Evolutionary conservation across 53 echinoderm and acorn worm species (phyloP).

Genomic region (Hippasteria phrygiana): DNA sequence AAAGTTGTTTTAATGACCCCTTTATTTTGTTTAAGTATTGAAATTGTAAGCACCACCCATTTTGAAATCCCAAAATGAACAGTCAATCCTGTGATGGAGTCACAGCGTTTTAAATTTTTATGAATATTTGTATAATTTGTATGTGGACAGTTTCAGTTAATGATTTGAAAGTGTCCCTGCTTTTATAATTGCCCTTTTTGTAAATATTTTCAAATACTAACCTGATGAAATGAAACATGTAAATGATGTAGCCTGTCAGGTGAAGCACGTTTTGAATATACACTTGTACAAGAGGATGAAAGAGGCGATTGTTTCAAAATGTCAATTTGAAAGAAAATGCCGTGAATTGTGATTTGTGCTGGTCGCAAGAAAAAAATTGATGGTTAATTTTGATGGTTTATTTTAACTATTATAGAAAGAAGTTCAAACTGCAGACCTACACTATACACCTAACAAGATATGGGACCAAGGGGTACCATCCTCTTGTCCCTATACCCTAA

Average conservation of each 20-base stretch:
- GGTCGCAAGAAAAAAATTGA: slow-evolving; percentile 40
- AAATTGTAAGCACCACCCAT: not conserved
- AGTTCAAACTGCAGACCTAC: slow-evolving; percentile 5
- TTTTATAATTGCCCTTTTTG: slow-evolving; percentile 14
- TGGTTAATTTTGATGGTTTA: not conserved
- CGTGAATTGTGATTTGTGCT: slow-evolving; percentile 51
- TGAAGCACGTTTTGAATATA: too few species aligned
- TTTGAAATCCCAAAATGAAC: not conserved
- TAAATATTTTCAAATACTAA: not conserved
- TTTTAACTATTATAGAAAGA: not conserved
- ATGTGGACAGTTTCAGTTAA: not conserved
- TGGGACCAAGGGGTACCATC: too few species aligned
- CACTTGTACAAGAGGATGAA: too few species aligned
- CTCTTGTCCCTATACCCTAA: too few species aligned
- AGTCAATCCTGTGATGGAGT: slow-evolving; percentile 19
- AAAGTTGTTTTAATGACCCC: not conserved
- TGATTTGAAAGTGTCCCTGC: not conserved
- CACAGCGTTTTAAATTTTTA: slow-evolving; percentile 19
- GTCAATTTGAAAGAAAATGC: not conserved
- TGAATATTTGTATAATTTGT: slow-evolving; percentile 59
- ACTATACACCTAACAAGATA: too few species aligned
- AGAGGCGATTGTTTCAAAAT: too few species aligned
- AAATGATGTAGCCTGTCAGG: too few species aligned
- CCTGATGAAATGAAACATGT: too few species aligned
- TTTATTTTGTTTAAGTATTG: not conserved